Evolutionary conservation across 2,797 vertebrate genomes (phyloP), one percentile per base, ranked within the genome.

Genomic region (Poecile montanus): DNA sequence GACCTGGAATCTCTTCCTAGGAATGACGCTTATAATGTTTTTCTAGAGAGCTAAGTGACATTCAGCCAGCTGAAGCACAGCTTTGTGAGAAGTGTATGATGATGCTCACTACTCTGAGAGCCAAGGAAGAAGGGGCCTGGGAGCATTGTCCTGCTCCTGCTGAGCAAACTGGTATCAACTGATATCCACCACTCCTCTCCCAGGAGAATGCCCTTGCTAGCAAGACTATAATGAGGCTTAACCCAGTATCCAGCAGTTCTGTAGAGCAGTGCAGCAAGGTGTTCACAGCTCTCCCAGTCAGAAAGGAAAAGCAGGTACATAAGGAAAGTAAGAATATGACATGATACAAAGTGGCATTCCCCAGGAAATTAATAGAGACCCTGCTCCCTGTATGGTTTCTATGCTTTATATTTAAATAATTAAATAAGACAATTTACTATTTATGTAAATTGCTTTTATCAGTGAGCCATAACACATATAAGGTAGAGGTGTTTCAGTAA

Each of bases 391-490:
- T 4, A n/a, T 17, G 26, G 8, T 21, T 70, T 76, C 42, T 50
- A 9, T 29, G 22, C 0, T 57, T 71, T 38, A 10, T 44, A 58
- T 47, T 45, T 44, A 66, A 85, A 62, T 40, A 79, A 60, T 82
- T 45, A 53, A 74, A 47, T 30, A 70, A 15, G 1, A 9, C 11
- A 19, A 30, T 78, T 80, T 56, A 54, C 10, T 42, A 10, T 78
- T 50, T 30, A 10, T 19, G 34, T 20, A 50, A 85, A 84, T 57
- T 65, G 6, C 3, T 75, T 61, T 61, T 44, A 44, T 75, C 42
- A 17, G 13, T 50, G 19, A 42, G 5, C 2, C 0, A 17, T 67
- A 78, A 29, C 9, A 75, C 2, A 1, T 32, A 60, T 6, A 6
- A 93, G 3, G 11, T 71, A 26, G 4, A 56, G 57, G 12, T 7